phyloP scores from a whole-genome alignment of 1,140 invertebrate genomes.

The Dendroctonus valens region DNA sequence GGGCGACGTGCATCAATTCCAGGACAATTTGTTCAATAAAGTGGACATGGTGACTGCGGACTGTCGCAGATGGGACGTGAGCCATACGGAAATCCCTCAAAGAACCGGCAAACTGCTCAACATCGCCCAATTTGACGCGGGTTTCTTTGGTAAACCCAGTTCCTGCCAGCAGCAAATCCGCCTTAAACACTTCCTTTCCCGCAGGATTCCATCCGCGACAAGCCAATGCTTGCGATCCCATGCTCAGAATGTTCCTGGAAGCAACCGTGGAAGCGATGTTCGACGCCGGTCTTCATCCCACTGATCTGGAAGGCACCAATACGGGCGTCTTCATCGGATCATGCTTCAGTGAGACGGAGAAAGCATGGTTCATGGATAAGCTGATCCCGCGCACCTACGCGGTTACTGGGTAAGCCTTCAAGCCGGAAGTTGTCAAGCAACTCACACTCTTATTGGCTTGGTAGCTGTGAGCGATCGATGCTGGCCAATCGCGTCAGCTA shows the following conservation, averaged over 20 bases:
- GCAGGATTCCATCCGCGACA: slow-evolving; percentile 72
- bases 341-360: slow-evolving; percentile 75
- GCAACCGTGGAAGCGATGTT: slow-evolving; percentile 83
- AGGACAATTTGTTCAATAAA: slow-evolving; percentile 77
- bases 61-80: slow-evolving; percentile 69
- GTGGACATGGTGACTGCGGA: slow-evolving; percentile 82
- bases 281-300: slow-evolving; percentile 73
- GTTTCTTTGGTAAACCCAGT: slow-evolving; percentile 65
- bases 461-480: slow-evolving; percentile 84
- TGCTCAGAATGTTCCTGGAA: slow-evolving; percentile 82
- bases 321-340: slow-evolving; percentile 81
- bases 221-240: slow-evolving; percentile 85
- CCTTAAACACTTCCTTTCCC: neutral
- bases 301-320: slow-evolving; percentile 64
- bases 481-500: slow-evolving; percentile 87
- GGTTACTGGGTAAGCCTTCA: slow-evolving; percentile 65
- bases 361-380: slow-evolving; percentile 68
- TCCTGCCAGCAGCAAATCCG: neutral
- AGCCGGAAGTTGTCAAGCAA: neutral
- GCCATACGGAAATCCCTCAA: slow-evolving; percentile 68
- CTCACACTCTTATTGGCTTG: neutral
- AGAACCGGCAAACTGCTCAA: slow-evolving; percentile 78
- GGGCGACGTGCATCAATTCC: slow-evolving; percentile 73
- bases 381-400: slow-evolving; percentile 59
- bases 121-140: slow-evolving; percentile 78